A percentile compares a stretch with the other conserved stretches of the same genome.
phyloP scores from a whole-genome alignment of 2,797 vertebrate species.

The Petrocephalus schoutedeni region DNA sequence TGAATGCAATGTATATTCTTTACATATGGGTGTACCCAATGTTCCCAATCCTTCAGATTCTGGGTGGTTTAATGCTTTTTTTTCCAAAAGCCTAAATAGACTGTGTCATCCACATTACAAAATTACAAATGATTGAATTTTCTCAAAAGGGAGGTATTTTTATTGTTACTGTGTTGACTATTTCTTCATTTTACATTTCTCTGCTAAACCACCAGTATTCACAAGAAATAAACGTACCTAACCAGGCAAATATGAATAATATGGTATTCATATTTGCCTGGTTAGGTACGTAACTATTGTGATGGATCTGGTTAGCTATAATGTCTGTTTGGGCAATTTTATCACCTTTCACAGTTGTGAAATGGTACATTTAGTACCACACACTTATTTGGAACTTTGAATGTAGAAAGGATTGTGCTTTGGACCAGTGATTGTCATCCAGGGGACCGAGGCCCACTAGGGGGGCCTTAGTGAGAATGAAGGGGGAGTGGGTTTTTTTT shows the following conservation, averaged over 20 bases:
- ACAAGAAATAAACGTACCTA: background rate
- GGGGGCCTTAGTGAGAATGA: background rate
- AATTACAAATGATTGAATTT: background rate
- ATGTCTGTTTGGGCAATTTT: background rate
- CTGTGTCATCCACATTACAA: background rate
- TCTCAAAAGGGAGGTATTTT: background rate
- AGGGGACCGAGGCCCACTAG: background rate
- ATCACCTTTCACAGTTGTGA: background rate
- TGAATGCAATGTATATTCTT: background rate
- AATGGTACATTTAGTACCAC: background rate
- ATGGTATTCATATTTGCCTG: background rate
- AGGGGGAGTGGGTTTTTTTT: background rate
- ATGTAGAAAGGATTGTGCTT: background rate
- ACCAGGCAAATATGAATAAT: too few relatives aligned
- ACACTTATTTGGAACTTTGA: background rate
- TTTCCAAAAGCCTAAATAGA: background rate
- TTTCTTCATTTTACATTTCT: background rate
- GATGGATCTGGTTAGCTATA: background rate
- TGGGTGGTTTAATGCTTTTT: background rate
- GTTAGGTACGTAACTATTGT: background rate
- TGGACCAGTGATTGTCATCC: background rate
- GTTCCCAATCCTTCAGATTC: background rate
- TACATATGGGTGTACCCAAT: background rate
- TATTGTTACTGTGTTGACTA: background rate
- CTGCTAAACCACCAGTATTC: background rate